A percentile compares a stretch with the other conserved stretches of the same genome.
Conservation (phyloP, 2,888 invertebrate species). For the Polyommatus icarus region DNA sequence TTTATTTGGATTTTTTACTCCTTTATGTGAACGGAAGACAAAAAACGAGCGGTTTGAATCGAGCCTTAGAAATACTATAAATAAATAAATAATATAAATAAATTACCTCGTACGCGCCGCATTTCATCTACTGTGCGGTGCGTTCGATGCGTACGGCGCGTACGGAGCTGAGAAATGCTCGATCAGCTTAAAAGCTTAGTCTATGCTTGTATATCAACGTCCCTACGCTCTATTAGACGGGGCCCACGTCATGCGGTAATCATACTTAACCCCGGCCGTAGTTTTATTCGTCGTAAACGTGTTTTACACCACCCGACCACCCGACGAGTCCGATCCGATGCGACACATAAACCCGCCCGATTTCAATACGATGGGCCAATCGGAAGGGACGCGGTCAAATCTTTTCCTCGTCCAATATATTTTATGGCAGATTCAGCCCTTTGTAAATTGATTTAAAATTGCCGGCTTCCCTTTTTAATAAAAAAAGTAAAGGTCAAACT, state of each 20-base stretch:
- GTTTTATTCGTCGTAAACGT: slow-evolving; percentile 71
- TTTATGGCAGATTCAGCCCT: neutral
- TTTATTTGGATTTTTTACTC: no score
- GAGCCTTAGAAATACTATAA: no score
- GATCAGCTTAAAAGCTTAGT: neutral
- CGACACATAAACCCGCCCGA: slow-evolving; percentile 58
- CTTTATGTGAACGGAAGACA: no score
- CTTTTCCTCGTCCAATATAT: neutral
- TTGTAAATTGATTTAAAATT: slow-evolving; percentile 17
- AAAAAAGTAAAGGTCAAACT: neutral
- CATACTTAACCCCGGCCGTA: slow-evolving; percentile 69
- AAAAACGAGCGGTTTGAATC: no score
- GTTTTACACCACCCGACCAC: slow-evolving; percentile 66
- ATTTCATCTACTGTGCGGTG: no score
- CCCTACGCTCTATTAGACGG: slow-evolving; percentile 39
- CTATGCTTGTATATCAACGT: slow-evolving; percentile 23
- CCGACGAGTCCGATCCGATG: slow-evolving; percentile 58
- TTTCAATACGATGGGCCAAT: slow-evolving; percentile 44
- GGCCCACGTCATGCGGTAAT: slow-evolving; percentile 51
- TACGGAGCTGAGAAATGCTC: no score
- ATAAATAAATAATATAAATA: no score
- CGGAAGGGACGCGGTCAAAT: neutral
- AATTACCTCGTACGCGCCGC: no score
- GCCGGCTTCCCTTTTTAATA: neutral
- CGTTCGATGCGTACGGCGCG: no score